phyloP scores from a whole-genome alignment of 2,797 vertebrate genomes.

The Lerista edwardsae region DNA sequence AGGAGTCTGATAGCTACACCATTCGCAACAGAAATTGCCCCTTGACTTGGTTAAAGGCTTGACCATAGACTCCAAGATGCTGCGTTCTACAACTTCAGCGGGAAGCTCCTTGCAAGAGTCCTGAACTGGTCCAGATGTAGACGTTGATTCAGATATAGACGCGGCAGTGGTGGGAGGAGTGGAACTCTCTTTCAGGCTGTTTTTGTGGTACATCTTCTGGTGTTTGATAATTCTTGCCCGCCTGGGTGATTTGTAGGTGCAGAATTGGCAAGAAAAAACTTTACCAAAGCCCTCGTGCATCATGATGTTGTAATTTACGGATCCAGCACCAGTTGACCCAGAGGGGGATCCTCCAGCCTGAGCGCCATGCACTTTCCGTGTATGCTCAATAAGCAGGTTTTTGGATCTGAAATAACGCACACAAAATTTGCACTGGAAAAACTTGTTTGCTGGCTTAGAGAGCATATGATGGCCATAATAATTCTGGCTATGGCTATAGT shows the following conservation, averaged over 20 bases:
- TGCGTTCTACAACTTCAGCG: conserved; percentile 80
- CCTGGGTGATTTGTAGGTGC: conserved; percentile 94
- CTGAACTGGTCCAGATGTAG: conserved; percentile 80
- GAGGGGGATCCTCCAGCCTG: conserved; percentile 75
- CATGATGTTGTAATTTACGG: conserved; percentile 87
- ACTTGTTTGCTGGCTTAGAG: conserved; percentile 87
- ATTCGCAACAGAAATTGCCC: conserved; percentile 94
- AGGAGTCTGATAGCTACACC: conserved; percentile 95
- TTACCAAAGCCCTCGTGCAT: conserved; percentile 91
- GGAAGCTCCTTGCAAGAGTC: conserved; percentile 81
- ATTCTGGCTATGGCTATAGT: conserved; percentile 83
- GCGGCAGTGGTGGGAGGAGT: conserved; percentile 69
- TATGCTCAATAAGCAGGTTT: conserved; percentile 94
- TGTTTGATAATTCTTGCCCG: conserved; percentile 93
- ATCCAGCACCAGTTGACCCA: conserved; percentile 78
- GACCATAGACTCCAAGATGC: conserved; percentile 80
- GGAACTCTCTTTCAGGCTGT: conserved; percentile 78
- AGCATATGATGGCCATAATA: conserved; percentile 75
- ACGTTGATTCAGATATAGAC: conserved; percentile 77
- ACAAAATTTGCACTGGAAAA: conserved; percentile 99
- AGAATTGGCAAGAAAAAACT: conserved; percentile 95
- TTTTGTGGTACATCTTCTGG: conserved; percentile 94
- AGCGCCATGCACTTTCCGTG: conserved; percentile 92
- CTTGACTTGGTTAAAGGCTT: conserved; percentile 80
- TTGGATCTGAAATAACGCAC: conserved; percentile 98